Conservation (phyloP, 1,140 invertebrate species). For the Drosophila navojoa region DNA sequence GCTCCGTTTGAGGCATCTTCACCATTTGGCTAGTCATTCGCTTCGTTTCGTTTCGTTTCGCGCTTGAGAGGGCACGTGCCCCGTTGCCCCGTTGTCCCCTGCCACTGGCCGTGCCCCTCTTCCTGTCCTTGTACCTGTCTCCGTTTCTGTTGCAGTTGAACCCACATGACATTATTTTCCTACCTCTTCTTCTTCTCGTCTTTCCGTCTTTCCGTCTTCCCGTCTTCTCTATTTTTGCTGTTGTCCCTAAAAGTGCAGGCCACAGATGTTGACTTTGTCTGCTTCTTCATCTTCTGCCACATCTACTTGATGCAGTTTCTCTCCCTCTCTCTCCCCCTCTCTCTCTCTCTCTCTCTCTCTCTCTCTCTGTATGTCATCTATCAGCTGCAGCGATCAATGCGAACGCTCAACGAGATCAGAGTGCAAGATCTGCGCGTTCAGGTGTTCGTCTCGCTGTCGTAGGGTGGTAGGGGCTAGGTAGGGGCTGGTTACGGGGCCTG, state of each 20-base stretch:
- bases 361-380: not conserved
- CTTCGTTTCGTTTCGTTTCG: constrained; percentile 63
- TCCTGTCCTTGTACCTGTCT: not conserved
- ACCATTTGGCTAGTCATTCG: constrained; percentile 27
- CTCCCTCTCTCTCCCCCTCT: not conserved
- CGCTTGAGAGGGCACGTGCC: constrained; percentile 80
- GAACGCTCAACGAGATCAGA: not conserved
- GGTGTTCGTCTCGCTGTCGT: not conserved
- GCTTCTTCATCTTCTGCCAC: not conserved
- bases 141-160: constrained; percentile 28
- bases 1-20: constrained; percentile 29
- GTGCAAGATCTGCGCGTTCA: not conserved
- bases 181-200: not conserved
- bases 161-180: constrained; percentile 71
- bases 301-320: constrained; percentile 6
- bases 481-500: not conserved
- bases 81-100: constrained; percentile 16
- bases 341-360: not conserved
- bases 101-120: not conserved
- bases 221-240: not conserved
- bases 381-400: constrained; percentile 2
- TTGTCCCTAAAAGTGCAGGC: not conserved
- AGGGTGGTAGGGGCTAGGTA: not conserved
- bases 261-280: constrained; percentile 23
- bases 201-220: not conserved